Percentiles rank a stretch among this genome's conserved stretches.
phyloP scores from a whole-genome alignment of 2,888 invertebrate genomes.

The Serrognathus titanus region DNA sequence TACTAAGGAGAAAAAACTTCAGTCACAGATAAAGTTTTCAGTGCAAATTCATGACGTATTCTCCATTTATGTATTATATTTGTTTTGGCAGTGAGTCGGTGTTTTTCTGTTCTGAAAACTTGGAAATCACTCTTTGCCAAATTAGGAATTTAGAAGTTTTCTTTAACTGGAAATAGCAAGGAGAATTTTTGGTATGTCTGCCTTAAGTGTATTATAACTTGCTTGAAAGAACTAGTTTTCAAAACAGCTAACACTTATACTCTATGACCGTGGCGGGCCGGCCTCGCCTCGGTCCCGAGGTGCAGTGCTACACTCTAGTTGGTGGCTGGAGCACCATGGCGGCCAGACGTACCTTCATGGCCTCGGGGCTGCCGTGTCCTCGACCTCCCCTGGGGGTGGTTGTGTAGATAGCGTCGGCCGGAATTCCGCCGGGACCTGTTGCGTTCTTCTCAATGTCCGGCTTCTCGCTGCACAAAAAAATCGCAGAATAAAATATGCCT shows the following conservation, averaged over 20 bases:
- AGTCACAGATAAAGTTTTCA: slow-evolving; percentile 2
- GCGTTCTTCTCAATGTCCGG: slow-evolving; percentile 50
- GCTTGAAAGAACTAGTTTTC: slow-evolving; percentile 21
- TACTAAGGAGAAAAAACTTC: background rate
- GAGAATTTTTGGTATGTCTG: background rate
- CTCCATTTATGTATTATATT: background rate
- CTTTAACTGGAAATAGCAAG: background rate
- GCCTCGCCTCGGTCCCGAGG: slow-evolving; percentile 38
- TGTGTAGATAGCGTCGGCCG: slow-evolving; percentile 73
- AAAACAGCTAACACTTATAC: slow-evolving; percentile 47
- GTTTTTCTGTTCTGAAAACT: slow-evolving; percentile 9
- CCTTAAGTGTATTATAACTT: no score
- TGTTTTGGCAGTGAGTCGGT: slow-evolving; percentile 7
- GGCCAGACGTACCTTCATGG: slow-evolving; percentile 86
- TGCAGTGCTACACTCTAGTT: slow-evolving; percentile 70
- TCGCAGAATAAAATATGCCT: background rate
- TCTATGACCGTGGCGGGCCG: slow-evolving; percentile 47
- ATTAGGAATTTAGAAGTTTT: background rate
- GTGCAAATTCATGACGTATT: background rate
- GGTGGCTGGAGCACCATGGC: slow-evolving; percentile 87
- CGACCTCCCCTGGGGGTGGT: slow-evolving; percentile 45
- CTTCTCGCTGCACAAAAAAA: slow-evolving; percentile 38
- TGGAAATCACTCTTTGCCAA: background rate
- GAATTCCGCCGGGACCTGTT: slow-evolving; percentile 57
- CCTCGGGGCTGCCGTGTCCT: slow-evolving; percentile 56